phyloP scores from a whole-genome alignment of 2,888 invertebrate genomes.

The Meta bourneti region DNA sequence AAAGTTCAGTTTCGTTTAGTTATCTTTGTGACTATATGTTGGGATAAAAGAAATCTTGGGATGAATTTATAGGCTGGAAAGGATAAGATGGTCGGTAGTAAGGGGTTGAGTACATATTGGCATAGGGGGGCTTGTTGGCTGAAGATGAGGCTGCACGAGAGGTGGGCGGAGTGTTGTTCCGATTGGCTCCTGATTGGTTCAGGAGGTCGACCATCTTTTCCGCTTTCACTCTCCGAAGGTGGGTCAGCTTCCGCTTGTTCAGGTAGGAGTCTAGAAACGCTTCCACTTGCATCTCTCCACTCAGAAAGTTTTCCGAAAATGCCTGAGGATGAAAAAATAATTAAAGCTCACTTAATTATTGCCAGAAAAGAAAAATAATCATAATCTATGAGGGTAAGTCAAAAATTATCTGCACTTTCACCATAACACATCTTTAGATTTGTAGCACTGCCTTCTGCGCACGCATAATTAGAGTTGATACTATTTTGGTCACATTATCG shows the following conservation, averaged over 20 bases:
- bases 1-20: too few species aligned
- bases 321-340: slow-evolving; percentile 81
- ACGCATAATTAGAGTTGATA: too few species aligned
- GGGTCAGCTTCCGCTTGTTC: slow-evolving; percentile 88
- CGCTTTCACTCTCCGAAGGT: slow-evolving; percentile 92
- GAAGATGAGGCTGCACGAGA: background rate
- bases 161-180: slow-evolving; percentile 38
- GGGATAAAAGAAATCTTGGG: slow-evolving; percentile 46
- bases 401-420: too few species aligned
- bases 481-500: too few species aligned
- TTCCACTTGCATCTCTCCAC: slow-evolving; percentile 87
- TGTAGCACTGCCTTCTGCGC: too few species aligned
- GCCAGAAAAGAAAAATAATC: background rate
- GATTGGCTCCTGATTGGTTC: slow-evolving; percentile 77
- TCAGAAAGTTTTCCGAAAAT: slow-evolving; percentile 89
- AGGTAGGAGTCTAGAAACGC: slow-evolving; percentile 92
- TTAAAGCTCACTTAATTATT: background rate
- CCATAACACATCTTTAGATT: too few species aligned
- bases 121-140: slow-evolving; percentile 37
- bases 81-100: slow-evolving; percentile 22
- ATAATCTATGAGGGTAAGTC: background rate
- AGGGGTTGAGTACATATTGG: slow-evolving; percentile 6
- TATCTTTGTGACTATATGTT: slow-evolving; percentile 14
- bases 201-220: slow-evolving; percentile 90
- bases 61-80: slow-evolving; percentile 8